These are phyloP conservation scores for Chrysogorgia sp. DNA, from an alignment of 92 coral and sea anemone genomes.

Conservation along the genomic window DNA sequence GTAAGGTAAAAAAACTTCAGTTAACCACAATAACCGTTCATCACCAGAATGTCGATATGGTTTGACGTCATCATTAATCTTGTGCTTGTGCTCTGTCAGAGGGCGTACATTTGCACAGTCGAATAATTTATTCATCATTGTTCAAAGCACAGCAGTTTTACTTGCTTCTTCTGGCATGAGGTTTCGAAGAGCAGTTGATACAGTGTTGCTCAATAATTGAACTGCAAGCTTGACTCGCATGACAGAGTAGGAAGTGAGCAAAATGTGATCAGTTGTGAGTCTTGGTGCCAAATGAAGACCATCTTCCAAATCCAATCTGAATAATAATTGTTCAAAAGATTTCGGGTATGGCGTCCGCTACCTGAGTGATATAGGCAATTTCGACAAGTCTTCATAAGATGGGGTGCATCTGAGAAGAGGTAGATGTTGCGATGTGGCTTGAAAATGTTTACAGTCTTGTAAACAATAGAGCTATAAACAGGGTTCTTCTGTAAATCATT, in stretches of 20 bases:
- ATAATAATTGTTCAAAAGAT: slow-evolving; percentile 51
- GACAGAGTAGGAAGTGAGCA: no score
- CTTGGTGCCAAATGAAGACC: no score
- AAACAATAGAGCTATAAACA: slow-evolving; percentile 42
- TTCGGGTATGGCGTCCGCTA: slow-evolving; percentile 23
- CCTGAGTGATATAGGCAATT: slow-evolving; percentile 50
- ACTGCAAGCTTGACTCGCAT: no score
- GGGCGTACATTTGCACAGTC: slow-evolving; percentile 55
- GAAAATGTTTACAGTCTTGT: slow-evolving; percentile 46
- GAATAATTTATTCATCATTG: slow-evolving; percentile 57
- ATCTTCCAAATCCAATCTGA: no score
- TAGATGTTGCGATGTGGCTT: slow-evolving; percentile 32
- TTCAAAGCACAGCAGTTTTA: slow-evolving; percentile 38
- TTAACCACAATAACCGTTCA: slow-evolving; percentile 35
- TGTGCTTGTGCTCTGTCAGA: slow-evolving; percentile 31
- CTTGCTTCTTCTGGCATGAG: slow-evolving; percentile 37
- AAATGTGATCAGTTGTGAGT: no score
- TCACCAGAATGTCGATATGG: slow-evolving; percentile 46
- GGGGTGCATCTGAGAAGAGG: slow-evolving; percentile 52
- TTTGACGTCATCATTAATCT: slow-evolving; percentile 29
- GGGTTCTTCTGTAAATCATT: slow-evolving; percentile 33
- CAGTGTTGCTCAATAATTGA: no score
- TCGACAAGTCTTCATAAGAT: slow-evolving; percentile 49
- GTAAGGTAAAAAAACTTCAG: slow-evolving; percentile 40
- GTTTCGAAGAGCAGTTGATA: no score